phyloP scores from a whole-genome alignment of 1,140 invertebrate genomes.

The Diplogasteroides magnus region DNA sequence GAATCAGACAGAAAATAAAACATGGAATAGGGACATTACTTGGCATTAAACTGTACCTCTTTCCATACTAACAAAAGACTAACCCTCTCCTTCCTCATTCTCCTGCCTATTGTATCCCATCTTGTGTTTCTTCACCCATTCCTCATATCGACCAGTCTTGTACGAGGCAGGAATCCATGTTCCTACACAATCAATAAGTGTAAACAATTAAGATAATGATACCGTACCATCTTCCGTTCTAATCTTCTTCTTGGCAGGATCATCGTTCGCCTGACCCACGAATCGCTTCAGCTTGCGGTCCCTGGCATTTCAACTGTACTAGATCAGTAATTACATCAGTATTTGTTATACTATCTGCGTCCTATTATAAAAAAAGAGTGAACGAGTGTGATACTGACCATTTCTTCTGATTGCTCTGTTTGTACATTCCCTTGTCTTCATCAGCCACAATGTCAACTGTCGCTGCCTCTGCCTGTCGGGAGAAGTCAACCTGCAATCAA shows the following conservation, averaged over 20 bases:
- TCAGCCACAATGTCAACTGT: conserved; percentile 76
- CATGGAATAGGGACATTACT: conserved; percentile 1
- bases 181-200: neutral
- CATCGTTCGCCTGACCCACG: conserved; percentile 65
- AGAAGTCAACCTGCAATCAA: conserved; percentile 61
- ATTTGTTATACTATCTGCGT: neutral
- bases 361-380: neutral
- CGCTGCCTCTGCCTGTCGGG: conserved; percentile 67
- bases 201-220: neutral
- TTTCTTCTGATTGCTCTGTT: conserved; percentile 64
- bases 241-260: conserved; percentile 72
- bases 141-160: conserved; percentile 75
- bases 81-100: conserved; percentile 42
- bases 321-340: neutral
- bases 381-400: conserved; percentile 59
- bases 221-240: conserved; percentile 78
- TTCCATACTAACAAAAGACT: neutral
- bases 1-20: too few relatives aligned
- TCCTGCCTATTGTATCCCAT: conserved; percentile 36
- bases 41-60: conserved; percentile 4
- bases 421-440: conserved; percentile 65
- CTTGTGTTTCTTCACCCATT: conserved; percentile 79
- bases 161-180: conserved; percentile 85
- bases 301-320: conserved; percentile 57
- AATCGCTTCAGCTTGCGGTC: conserved; percentile 87